These are phyloP conservation scores for Alca torda DNA, from an alignment of 2,797 vertebrate genomes.

Conservation along the genomic window DNA sequence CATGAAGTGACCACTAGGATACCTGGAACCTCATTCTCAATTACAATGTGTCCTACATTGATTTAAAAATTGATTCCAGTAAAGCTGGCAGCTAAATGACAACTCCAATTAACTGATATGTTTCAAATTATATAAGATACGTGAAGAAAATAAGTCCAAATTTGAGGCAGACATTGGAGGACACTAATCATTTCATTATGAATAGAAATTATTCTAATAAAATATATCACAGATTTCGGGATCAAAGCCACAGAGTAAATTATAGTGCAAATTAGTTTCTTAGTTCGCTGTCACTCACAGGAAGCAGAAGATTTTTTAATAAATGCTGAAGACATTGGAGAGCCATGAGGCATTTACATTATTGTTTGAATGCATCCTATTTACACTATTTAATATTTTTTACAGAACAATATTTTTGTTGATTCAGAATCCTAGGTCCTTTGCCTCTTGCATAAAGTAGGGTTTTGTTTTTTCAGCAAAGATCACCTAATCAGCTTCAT, in stretches of 20 bases:
- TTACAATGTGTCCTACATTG: not conserved
- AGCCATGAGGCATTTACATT: not conserved
- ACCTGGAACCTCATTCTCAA: constrained; percentile 22
- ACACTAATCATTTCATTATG: constrained; percentile 2
- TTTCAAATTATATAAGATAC: not conserved
- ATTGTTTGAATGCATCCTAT: not conserved
- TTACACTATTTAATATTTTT: not conserved
- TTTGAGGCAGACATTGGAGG: not conserved
- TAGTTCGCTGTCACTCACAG: not conserved
- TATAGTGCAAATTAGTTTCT: not conserved
- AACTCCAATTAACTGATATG: constrained; percentile 15
- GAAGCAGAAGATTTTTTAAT: not conserved
- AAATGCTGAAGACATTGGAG: not conserved
- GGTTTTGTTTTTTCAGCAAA: not conserved
- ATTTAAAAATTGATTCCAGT: constrained; percentile 16
- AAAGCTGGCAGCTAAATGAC: constrained; percentile 26
- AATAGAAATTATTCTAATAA: constrained; percentile 6
- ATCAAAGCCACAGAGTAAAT: constrained; percentile 18
- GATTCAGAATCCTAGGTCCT: not conserved
- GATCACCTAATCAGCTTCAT: not conserved
- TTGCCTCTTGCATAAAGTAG: not conserved
- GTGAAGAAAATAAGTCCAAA: not conserved
- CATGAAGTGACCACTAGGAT: constrained; percentile 31
- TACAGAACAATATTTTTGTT: not conserved
- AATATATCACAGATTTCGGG: not conserved